phyloP scores from a whole-genome alignment of 2,888 invertebrate genomes.

The Diplazon laetatorius region DNA sequence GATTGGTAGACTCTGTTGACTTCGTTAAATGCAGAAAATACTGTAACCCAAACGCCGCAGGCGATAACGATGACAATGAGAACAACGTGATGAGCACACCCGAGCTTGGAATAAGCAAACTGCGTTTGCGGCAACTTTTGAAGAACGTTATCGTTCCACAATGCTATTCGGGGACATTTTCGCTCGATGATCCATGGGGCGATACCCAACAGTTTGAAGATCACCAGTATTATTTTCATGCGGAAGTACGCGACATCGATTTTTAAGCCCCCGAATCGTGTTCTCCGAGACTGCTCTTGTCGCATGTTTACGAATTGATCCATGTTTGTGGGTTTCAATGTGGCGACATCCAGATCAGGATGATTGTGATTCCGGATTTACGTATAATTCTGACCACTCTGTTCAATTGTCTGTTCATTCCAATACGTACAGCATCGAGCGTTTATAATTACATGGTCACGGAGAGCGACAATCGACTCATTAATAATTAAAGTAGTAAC shows the following conservation, averaged over 20 bases:
- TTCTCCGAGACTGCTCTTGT: no score
- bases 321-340: no score
- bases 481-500: no score
- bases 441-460: no score
- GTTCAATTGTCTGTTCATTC: no score
- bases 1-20: constrained; percentile 32
- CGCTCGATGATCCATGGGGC: constrained; percentile 39
- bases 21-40: constrained; percentile 15
- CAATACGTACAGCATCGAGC: no score
- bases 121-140: neutral
- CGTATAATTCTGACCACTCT: no score
- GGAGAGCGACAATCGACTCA: no score
- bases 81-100: constrained; percentile 60
- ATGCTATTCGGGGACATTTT: neutral
- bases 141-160: constrained; percentile 1
- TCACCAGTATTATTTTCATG: neutral
- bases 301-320: no score
- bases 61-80: constrained; percentile 26
- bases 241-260: constrained; percentile 17
- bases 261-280: no score
- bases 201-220: constrained; percentile 49
- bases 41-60: constrained; percentile 16
- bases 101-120: constrained; percentile 53
- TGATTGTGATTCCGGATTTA: no score
- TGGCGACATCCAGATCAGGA: no score